Base-by-base conservation (phyloP, 2,113 vertebrate genomes). In the Corapipo altera region DNA sequence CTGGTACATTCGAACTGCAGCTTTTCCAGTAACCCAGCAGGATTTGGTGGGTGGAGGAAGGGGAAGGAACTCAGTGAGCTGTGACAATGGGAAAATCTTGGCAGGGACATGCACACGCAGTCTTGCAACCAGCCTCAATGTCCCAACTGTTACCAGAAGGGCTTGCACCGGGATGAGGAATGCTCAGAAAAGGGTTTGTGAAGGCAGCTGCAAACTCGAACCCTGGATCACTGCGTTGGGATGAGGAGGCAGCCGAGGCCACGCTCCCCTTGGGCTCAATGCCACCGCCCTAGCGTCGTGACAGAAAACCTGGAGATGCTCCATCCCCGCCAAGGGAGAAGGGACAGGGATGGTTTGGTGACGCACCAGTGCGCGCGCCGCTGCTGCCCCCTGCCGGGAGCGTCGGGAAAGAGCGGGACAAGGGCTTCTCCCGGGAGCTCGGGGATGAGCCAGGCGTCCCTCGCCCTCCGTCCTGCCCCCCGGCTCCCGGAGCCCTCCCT, bases 11-110 rank as follows among this genome's bases (percentile, higher is more conserved):
- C 33, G n/a, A 46, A 32, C 64, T 33, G 85, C 78, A 85, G 85
- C 27, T 48, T 83, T 97, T 97, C 96, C 96, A 96, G 95, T 96
- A 97, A 97, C 67, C 78, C 93, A 97, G 96, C 95, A 92, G 96
- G 96, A 95, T 92, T 83, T 73, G 78, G 94, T 96, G 96, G 96
- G 95, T 88, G 96, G 94, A 96, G 95, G 89, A 91, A 96, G 55
- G 94, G 96, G 93, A 96, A 97, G 96, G 96, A 96, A 96, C 96
- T 93, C 67, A 8, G 74, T 1, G 33, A 93, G 74, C 88, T 18
- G 15, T 66, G 87, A 95, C 95, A 96, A 93, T 95, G 64, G 91
- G 88, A 93, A 96, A 94, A 88, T 91, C 91, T 96, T 97, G 96
- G 93, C 96, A 95, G 66, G 39, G 73, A 20, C 30, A 55, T 2